Evolutionary conservation across 2,797 vertebrate genomes (phyloP).

Genomic region (Sus cebifrons): DNA sequence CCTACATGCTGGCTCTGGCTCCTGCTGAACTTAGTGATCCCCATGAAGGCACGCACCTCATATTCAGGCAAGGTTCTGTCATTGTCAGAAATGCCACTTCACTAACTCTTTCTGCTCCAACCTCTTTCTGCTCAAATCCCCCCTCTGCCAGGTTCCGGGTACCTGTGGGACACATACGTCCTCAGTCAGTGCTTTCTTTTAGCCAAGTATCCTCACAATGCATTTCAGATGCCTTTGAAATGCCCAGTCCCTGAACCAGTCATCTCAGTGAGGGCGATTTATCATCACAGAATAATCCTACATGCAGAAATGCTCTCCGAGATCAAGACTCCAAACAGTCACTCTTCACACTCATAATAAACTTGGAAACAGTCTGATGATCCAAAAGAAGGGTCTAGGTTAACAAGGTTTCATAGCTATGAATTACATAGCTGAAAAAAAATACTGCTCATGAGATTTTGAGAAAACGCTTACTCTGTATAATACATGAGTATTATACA

Average conservation of each 20-base stretch:
- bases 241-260: background rate
- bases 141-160: background rate
- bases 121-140: background rate
- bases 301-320: background rate
- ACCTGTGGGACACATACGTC: background rate
- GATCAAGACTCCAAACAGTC: background rate
- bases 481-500: background rate
- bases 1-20: fast-evolving
- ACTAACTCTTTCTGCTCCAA: no score
- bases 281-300: background rate
- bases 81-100: background rate
- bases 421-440: background rate
- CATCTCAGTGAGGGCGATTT: background rate
- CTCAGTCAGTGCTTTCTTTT: background rate
- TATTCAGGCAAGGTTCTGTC: background rate
- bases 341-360: background rate
- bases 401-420: background rate
- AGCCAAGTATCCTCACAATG: background rate
- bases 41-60: background rate
- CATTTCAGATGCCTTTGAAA: background rate
- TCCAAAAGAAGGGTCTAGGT: background rate
- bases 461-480: constrained; percentile 35
- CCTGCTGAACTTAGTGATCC: background rate
- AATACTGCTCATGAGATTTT: background rate
- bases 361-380: background rate